Percentiles rank a stretch among this genome's conserved stretches.
Evolutionary conservation across 2,888 invertebrate genomes (phyloP).

Genomic region (Drosophila dives): DNA sequence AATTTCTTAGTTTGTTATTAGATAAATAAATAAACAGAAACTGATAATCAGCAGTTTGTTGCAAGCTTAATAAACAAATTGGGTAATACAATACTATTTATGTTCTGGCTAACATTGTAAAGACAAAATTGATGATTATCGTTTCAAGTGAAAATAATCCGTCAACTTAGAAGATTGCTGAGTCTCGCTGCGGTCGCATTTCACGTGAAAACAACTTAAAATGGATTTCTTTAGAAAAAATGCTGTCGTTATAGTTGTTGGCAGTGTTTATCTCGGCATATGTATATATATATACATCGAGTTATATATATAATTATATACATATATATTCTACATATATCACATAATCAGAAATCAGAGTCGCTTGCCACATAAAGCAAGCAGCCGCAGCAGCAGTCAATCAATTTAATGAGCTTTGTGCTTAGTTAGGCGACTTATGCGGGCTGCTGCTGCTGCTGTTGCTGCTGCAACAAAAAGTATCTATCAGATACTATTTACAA

Average conservation of each 20-base stretch:
- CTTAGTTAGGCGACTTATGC: constrained; percentile 47
- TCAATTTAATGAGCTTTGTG: constrained; percentile 59
- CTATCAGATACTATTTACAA: constrained; percentile 47
- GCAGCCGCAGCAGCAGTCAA: constrained; percentile 40
- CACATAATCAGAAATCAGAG: constrained; percentile 44
- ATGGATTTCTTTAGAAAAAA: constrained; percentile 28
- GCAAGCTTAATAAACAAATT: not conserved
- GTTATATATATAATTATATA: not conserved
- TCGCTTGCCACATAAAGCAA: constrained; percentile 21
- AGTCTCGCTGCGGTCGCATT: not conserved
- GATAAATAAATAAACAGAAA: not conserved
- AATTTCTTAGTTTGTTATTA: not conserved
- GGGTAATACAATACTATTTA: not conserved
- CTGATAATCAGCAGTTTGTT: not conserved
- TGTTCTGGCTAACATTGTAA: not conserved
- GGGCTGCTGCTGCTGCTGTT: constrained; percentile 22
- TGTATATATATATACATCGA: not conserved
- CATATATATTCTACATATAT: not conserved
- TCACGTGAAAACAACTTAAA: constrained; percentile 9
- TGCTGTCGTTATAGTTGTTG: not conserved
- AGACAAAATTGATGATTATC: not conserved
- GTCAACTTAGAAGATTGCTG: not conserved
- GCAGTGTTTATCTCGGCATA: not conserved
- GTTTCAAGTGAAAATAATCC: not conserved
- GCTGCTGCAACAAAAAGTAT: constrained; percentile 36